Evolutionary conservation across 2,888 invertebrate species (phyloP), one percentile per base, ranked within the genome.

Genomic region (Cepaea hortensis): DNA sequence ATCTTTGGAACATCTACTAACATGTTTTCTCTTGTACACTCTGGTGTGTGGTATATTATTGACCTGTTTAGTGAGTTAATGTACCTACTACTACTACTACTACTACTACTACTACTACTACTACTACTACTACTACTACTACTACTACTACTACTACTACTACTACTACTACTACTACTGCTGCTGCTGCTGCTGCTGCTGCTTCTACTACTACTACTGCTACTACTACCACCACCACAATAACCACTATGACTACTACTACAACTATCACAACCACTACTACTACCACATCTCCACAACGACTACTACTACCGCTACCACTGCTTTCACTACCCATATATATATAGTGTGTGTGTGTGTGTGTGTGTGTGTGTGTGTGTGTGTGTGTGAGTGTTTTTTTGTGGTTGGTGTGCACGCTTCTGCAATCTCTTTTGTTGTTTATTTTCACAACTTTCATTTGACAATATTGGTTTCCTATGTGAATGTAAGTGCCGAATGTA

Each of bases 131-230:
- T 79, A 73, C 11, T 76, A n/a, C 20, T 84, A 76, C 20, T 55
- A 73, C 65, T 84, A 73, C 65, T 84, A 73, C 65, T 84, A 75
- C 18, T 76, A n/a, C 46, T 84, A 55, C 18, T 50, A 76, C 46
- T 61, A 73, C 65, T 84, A 55, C n/a, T 68, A 35, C n/a, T 77
- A 50, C 77, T 77, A 50, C 77, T 77, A 50, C 50, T 61, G 9
- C 77, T 61, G 9, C 50, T 50, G 15, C n/a, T 77, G 15, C 50
- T 61, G n/a, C 50, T 77, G 48, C 77, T 77, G 18, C 50, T 77
- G 2, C 77, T 50, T 3, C 50, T 77, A 50, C 50, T 50, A n/a
- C 18, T 77, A 77, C 3, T 77, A 50, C 77, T 77, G 5, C 77
- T 77, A 50, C 50, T 77, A 50, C 77, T 77, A 50, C 18, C 9